phyloP scores from a whole-genome alignment of 2,888 invertebrate species.

The Autographa gamma region DNA sequence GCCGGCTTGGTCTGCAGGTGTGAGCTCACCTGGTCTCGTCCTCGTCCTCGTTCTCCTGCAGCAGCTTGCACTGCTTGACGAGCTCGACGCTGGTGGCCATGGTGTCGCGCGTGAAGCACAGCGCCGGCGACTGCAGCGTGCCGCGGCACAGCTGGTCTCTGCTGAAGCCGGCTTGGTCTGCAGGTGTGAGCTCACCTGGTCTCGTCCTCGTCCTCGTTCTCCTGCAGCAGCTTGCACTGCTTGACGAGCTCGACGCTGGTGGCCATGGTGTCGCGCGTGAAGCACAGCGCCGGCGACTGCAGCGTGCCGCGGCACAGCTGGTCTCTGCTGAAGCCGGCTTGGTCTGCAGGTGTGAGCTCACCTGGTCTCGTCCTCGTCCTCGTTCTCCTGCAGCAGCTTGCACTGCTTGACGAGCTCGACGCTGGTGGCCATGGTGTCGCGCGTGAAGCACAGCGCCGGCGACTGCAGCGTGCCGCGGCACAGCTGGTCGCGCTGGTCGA shows the following conservation, averaged over 20 bases:
- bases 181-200: slow-evolving; percentile 72
- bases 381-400: slow-evolving; percentile 93
- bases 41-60: slow-evolving; percentile 94
- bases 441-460: slow-evolving; percentile 95
- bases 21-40: slow-evolving; percentile 89
- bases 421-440: slow-evolving; percentile 92
- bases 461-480: slow-evolving; percentile 95
- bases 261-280: slow-evolving; percentile 93
- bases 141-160: slow-evolving; percentile 93
- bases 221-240: slow-evolving; percentile 93
- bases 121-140: slow-evolving; percentile 95
- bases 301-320: slow-evolving; percentile 94
- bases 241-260: slow-evolving; percentile 93
- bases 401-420: slow-evolving; percentile 93
- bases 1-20: too few species aligned
- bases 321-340: slow-evolving; percentile 56
- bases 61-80: slow-evolving; percentile 92
- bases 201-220: slow-evolving; percentile 94
- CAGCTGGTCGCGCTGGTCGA: slow-evolving; percentile 91
- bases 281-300: slow-evolving; percentile 95
- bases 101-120: slow-evolving; percentile 93
- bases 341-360: slow-evolving; percentile 37
- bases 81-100: slow-evolving; percentile 93
- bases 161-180: too few species aligned
- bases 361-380: slow-evolving; percentile 93